phyloP scores from a whole-genome alignment of 2,888 invertebrate species.

The Cosmopolites sordidus region DNA sequence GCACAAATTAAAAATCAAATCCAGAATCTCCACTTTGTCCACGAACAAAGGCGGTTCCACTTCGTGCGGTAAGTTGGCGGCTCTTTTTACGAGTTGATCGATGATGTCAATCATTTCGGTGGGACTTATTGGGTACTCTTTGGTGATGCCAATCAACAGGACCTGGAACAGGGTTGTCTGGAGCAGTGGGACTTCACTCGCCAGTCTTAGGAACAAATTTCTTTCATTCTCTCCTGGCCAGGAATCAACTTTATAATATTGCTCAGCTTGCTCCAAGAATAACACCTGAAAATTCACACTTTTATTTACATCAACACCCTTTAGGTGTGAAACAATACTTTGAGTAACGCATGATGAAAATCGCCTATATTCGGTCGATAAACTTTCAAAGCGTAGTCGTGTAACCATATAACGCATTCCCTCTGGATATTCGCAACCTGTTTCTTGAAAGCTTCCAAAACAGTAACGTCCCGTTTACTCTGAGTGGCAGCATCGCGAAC shows the following conservation, averaged over 20 bases:
- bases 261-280: slow-evolving; percentile 72
- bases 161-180: slow-evolving; percentile 81
- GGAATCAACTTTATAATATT: slow-evolving; percentile 64
- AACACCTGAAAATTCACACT: slow-evolving; percentile 49
- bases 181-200: slow-evolving; percentile 82
- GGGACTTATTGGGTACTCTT: slow-evolving; percentile 76
- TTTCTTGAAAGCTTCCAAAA: slow-evolving; percentile 49
- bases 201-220: slow-evolving; percentile 69
- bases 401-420: slow-evolving; percentile 84
- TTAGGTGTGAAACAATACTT: slow-evolving; percentile 43
- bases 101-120: slow-evolving; percentile 82
- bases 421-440: slow-evolving; percentile 65
- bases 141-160: slow-evolving; percentile 68
- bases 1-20: slow-evolving; percentile 84
- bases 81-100: slow-evolving; percentile 79
- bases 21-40: slow-evolving; percentile 80
- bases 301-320: not conserved
- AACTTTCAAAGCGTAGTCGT: slow-evolving; percentile 70
- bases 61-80: slow-evolving; percentile 71
- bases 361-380: slow-evolving; percentile 66
- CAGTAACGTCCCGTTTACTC: slow-evolving; percentile 50
- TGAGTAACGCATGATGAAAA: slow-evolving; percentile 72
- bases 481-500: slow-evolving; percentile 63
- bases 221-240: slow-evolving; percentile 76
- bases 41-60: slow-evolving; percentile 69